Evolutionary conservation across 2,888 invertebrate species (phyloP), one percentile per base, ranked within the genome.

Genomic region (Arrhopalites spinosus): DNA sequence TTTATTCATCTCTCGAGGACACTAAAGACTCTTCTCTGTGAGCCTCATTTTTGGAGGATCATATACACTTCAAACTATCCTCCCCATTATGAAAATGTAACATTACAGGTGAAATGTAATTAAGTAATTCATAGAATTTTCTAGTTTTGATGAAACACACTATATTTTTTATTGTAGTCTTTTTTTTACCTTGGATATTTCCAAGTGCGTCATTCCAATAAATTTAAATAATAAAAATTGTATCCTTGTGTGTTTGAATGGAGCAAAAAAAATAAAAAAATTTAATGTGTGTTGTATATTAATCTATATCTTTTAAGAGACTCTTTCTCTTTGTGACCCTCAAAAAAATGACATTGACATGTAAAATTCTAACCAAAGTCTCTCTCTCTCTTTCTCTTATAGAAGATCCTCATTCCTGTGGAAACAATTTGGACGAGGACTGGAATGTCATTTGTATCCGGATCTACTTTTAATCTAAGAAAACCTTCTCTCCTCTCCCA

Each of bases 401-500:
- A 53, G 59, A 30, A 27, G 71, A 59, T 69, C 69, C 50, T 68
- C 67, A 68, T 68, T 68, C 67, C 67, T 68, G 2, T 71, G 71
- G 71, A 71, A 71, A 23, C 59, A 70, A 56, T 70, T 56, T 30
- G 70, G 69, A 30, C 15, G 53, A 30, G 73, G 73, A 43, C 59
- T 68, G 72, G 77, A 72, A 63, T 74, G 74, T 61, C 68, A 71
- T 59, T 68, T 36, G 63, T 61, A 75, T 63, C 73, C 78, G 75
- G 78, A 75, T 75, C 78, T 74, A 61, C 64, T 30, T 13, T 47
- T 64, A 66, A 47, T 53, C 43, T 64, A 45, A 59, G 8, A 23
- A 13, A 3, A 36, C 36, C 36, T 11, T 36, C 36, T 36, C 36
- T 36, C 36, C 36, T 36, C 36, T 36, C 11, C 36, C 36, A 36